phyloP scores from a whole-genome alignment of 2,797 vertebrate species.

The Manis crassicaudata region DNA sequence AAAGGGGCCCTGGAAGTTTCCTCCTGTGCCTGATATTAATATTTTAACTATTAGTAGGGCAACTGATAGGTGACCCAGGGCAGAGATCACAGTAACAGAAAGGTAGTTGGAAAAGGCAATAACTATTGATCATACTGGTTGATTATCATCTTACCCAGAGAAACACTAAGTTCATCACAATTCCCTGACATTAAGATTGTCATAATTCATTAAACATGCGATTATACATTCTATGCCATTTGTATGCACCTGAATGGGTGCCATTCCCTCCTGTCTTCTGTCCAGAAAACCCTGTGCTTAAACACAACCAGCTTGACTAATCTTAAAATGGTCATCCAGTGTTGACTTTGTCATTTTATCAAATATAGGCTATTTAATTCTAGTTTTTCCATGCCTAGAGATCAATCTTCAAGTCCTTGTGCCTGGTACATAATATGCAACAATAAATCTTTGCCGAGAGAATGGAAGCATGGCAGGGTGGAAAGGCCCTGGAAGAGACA shows the following conservation, averaged over 20 bases:
- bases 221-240: not conserved
- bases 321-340: not conserved
- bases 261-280: not conserved
- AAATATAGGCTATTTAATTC: constrained; percentile 1
- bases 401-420: not conserved
- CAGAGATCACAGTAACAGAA: not conserved
- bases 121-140: not conserved
- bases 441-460: not conserved
- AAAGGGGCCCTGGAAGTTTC: not conserved
- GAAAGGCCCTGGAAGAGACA: not conserved
- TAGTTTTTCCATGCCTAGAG: not conserved
- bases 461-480: not conserved
- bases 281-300: not conserved
- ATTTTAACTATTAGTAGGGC: not conserved
- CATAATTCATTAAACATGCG: not conserved
- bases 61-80: not conserved
- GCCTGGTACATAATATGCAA: not conserved
- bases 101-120: not conserved
- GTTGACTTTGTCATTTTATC: not conserved
- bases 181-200: not conserved
- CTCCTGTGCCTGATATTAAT: not conserved
- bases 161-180: not conserved
- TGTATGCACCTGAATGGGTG: not conserved
- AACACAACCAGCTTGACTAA: not conserved
- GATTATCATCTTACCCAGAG: not conserved